A percentile compares a stretch with the other conserved stretches of the same genome.
These are phyloP conservation scores for Ostrea edulis DNA, from an alignment of 1,140 invertebrate genomes.

Conservation along the genomic window DNA sequence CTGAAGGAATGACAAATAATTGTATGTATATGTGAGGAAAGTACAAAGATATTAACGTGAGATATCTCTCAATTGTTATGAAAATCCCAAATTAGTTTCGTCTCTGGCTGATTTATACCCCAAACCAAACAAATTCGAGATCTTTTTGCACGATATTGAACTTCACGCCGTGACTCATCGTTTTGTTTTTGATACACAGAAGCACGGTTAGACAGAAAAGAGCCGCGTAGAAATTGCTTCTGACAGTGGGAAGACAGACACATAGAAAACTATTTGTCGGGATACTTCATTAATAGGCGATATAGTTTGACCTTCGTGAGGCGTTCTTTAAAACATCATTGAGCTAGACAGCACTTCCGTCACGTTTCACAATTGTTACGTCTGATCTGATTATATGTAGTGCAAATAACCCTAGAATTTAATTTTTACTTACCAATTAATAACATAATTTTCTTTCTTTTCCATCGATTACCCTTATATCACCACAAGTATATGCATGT, in stretches of 20 bases:
- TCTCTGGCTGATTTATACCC: neutral
- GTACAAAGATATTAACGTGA: too few species aligned
- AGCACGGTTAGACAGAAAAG: constrained; percentile 4
- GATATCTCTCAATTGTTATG: too few species aligned
- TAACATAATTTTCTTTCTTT: neutral
- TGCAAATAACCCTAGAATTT: too few species aligned
- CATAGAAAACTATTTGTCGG: constrained; percentile 14
- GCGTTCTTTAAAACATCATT: neutral
- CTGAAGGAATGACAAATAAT: too few species aligned
- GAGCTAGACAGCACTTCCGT: neutral
- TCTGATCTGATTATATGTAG: too few species aligned
- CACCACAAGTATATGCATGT: too few species aligned
- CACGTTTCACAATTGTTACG: neutral
- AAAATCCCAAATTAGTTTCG: neutral
- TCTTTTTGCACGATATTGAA: neutral
- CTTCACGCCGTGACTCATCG: neutral
- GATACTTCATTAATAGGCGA: constrained; percentile 19
- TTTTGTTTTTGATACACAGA: constrained; percentile 4
- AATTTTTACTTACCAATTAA: neutral
- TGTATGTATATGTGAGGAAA: too few species aligned
- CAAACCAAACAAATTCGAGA: neutral
- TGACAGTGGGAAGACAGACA: constrained; percentile 19
- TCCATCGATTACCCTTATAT: neutral
- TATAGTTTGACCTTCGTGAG: constrained; percentile 11
- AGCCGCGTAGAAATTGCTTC: neutral